These are phyloP conservation scores for Melanogrammus aeglefinus DNA, from an alignment of 2,797 vertebrate genomes.

Conservation along the genomic window DNA sequence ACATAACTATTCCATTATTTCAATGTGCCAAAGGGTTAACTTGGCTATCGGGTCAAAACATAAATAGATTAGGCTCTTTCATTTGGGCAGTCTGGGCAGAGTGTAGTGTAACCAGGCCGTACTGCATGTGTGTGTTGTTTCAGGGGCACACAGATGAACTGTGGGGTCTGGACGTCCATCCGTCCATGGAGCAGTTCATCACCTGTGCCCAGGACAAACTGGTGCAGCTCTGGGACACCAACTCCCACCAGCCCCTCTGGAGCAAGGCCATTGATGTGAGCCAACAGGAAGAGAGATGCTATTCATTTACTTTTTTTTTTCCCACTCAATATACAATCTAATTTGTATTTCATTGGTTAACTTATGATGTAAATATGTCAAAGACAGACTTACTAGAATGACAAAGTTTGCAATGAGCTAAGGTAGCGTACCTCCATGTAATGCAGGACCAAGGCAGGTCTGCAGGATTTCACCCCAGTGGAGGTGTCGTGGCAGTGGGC, in stretches of 20 bases:
- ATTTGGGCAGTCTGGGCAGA: not conserved
- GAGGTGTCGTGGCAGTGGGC: conserved; percentile 83
- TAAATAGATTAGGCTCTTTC: not conserved
- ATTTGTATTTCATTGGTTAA: not conserved
- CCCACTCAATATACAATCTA: not conserved
- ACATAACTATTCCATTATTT: not conserved
- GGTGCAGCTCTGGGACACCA: conserved; percentile 84
- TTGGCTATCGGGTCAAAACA: not conserved
- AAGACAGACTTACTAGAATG: not conserved
- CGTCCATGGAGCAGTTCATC: conserved; percentile 82
- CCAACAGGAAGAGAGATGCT: not conserved
- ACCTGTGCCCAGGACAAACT: conserved; percentile 85
- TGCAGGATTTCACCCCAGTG: conserved; percentile 85
- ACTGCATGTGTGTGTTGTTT: conserved; percentile 7
- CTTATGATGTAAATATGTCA: not conserved
- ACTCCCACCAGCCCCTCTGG: conserved; percentile 85
- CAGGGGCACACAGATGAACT: conserved; percentile 91
- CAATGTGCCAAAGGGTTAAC: not conserved
- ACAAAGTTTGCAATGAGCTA: not conserved
- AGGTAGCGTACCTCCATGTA: not conserved
- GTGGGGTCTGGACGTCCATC: conserved; percentile 87
- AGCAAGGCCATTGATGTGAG: conserved; percentile 83
- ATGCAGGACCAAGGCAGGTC: conserved; percentile 81
- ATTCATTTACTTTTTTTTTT: not conserved
- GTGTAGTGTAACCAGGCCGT: not conserved